phyloP scores from a whole-genome alignment of 2,888 invertebrate genomes.

The Drosophila rubida region DNA sequence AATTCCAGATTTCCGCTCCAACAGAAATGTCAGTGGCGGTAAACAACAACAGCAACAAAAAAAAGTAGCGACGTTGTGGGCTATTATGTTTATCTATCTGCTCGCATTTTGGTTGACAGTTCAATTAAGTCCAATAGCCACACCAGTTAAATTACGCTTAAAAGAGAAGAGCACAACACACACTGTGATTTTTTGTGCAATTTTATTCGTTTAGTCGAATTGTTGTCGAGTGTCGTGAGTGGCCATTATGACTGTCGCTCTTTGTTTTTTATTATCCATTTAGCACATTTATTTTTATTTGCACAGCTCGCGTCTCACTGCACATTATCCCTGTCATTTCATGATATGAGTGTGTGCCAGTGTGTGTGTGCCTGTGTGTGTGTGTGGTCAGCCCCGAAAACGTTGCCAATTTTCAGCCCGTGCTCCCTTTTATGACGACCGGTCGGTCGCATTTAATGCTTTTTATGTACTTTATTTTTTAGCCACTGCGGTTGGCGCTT shows the following conservation, averaged over 20 bases:
- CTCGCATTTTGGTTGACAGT: conserved; percentile 64
- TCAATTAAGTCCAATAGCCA: conserved; percentile 77
- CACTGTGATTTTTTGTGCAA: conserved; percentile 26
- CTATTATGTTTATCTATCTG: conserved; percentile 62
- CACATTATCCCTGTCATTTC: conserved; percentile 69
- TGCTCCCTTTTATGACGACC: conserved; percentile 52
- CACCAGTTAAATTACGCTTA: conserved; percentile 78
- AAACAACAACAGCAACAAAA: conserved; percentile 38
- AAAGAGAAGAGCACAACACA: conserved; percentile 33
- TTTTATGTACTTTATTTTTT: conserved; percentile 72
- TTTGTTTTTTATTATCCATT: conserved; percentile 79
- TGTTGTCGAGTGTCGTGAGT: conserved; percentile 59
- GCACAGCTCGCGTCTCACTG: conserved; percentile 41
- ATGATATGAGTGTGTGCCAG: conserved; percentile 41
- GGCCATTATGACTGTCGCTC: conserved; percentile 74
- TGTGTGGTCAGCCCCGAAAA: conserved; percentile 62
- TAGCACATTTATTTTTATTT: conserved; percentile 80
- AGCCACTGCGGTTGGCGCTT: conserved; percentile 69
- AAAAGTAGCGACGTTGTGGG: neutral
- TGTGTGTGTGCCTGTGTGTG: conserved; percentile 29
- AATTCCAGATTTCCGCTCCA: conserved; percentile 17
- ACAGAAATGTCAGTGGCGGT: conserved; percentile 33
- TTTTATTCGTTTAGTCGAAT: conserved; percentile 46
- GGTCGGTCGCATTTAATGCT: conserved; percentile 31
- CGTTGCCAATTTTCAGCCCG: conserved; percentile 67